Percentiles rank a stretch among this genome's conserved stretches.
Evolutionary conservation across 2,113 vertebrate genomes (phyloP).

Genomic region (Colistium nudipinnis): DNA sequence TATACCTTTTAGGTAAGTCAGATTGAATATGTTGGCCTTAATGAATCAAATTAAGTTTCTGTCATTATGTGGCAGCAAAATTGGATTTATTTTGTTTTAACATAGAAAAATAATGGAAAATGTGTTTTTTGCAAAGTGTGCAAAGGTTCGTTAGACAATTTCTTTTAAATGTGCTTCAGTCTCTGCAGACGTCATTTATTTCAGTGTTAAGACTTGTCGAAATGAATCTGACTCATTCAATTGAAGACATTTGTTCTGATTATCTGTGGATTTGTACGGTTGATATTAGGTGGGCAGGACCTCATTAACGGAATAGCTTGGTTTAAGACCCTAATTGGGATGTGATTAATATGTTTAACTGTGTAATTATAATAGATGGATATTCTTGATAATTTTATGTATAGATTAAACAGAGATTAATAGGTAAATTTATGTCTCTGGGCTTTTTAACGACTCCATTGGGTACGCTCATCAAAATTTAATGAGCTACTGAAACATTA

Average conservation of each 20-base stretch:
- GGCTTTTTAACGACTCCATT: constrained; percentile 61
- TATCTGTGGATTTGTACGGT: constrained; percentile 12
- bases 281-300: constrained; percentile 14
- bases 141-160: no score
- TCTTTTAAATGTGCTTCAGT: neutral
- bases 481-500: constrained; percentile 75
- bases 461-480: constrained; percentile 65
- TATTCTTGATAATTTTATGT: constrained; percentile 59
- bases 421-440: constrained; percentile 61
- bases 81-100: neutral
- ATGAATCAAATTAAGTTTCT: neutral
- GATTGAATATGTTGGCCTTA: neutral
- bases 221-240: constrained; percentile 22
- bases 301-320: constrained; percentile 40
- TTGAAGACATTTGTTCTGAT: constrained; percentile 32
- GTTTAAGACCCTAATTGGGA: constrained; percentile 49
- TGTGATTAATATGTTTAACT: constrained; percentile 61
- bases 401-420: constrained; percentile 63
- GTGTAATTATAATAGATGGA: constrained; percentile 56
- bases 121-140: no score
- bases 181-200: neutral
- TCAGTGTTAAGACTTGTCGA: constrained; percentile 31
- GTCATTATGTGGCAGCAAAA: neutral
- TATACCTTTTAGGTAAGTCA: neutral
- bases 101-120: neutral